Conservation (phyloP, 1,140 invertebrate genomes). For the Homalodisca vitripennis region DNA sequence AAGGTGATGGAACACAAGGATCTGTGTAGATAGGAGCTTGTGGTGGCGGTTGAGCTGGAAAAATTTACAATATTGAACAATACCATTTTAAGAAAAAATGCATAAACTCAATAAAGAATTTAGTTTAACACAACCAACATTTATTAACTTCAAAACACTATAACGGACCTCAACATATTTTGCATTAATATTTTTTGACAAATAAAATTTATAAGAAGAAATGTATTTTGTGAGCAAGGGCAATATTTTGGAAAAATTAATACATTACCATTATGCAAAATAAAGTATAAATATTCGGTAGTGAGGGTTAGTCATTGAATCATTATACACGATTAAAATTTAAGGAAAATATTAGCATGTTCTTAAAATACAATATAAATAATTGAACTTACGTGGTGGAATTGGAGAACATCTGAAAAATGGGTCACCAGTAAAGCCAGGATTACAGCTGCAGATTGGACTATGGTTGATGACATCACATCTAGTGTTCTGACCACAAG, state of each 20-base stretch:
- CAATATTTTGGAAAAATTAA: neutral
- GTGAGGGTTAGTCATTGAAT: constrained; percentile 4
- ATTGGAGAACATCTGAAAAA: constrained; percentile 60
- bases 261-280: neutral
- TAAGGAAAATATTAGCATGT: no score
- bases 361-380: constrained; percentile 48
- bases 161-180: no score
- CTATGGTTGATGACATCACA: constrained; percentile 67
- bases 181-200: no score
- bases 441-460: constrained; percentile 62
- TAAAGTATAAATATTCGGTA: neutral
- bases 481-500: constrained; percentile 69
- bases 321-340: neutral
- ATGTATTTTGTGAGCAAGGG: no score
- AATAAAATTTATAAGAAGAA: no score
- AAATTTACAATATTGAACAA: no score
- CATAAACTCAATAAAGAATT: no score
- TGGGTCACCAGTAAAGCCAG: constrained; percentile 62
- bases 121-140: no score
- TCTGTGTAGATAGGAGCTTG: constrained; percentile 48
- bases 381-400: constrained; percentile 44
- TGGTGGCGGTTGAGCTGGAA: constrained; percentile 39
- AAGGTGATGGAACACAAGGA: constrained; percentile 66
- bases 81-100: no score
- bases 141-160: no score